Evolutionary conservation across 2,888 invertebrate species (phyloP), one percentile per base, ranked within the genome.

Genomic region (Hartigia nigra): DNA sequence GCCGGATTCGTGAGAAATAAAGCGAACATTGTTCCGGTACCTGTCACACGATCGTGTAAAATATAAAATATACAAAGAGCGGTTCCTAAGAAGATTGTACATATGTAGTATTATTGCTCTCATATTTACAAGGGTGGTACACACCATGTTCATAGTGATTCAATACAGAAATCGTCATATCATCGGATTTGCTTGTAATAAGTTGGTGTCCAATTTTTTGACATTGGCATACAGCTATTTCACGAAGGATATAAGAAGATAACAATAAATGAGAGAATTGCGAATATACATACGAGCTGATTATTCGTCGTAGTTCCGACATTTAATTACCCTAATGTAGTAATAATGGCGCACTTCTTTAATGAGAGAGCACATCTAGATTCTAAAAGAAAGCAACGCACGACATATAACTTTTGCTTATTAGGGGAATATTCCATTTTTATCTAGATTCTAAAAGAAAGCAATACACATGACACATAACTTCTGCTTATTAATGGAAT

Each of bases 31-130:
- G 84, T 87, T 86, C 88, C 82, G 86, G 86, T 85, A 85, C 86
- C 88, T 89, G 87, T 88, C 88, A 89, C 23, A 23, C 39, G 81
- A 85, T 84, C 85, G 11, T 84, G 83, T 84, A 83, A 83, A 55
- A 81, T 80, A 74, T 76, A 75, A 69, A 35, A 69, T 39, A 74
- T 78, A 78, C 78, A 78, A 83, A 83, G 82, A 84, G 81, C 82
- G 82, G 84, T 83, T 84, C 83, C 84, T 83, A 83, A 82, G 35
- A 74, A 34, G 12, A 23, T 36, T 74, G 75, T 74, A 74, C 12
- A 74, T 31, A 69, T 76, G 23, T 76, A 76, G 36, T 55, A 69
- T 36, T 76, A 76, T 31, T 69, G 79, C 70, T 74, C 74, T 81
- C 80, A 78, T 79, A 81, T 79, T 55, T 39, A 79, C 69, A 82